Evolutionary conservation across 2,888 invertebrate species (phyloP).

Genomic region (Apamea monoglypha): DNA sequence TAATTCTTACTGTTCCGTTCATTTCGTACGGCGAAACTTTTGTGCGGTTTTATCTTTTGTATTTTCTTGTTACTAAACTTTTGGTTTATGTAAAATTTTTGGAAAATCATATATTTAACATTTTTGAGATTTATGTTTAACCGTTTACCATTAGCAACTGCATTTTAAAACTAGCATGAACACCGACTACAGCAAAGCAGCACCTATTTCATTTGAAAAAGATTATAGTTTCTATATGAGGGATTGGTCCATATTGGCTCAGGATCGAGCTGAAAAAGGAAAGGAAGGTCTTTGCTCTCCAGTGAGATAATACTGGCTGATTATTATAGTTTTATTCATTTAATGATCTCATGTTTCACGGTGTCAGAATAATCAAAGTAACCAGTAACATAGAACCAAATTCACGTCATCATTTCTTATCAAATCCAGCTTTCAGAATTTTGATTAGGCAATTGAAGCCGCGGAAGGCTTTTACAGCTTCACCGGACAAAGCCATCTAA

Average conservation of each 20-base stretch:
- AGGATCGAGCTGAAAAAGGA: too few relatives aligned
- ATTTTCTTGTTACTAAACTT: slow-evolving; percentile 55
- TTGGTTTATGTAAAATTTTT: slow-evolving; percentile 35
- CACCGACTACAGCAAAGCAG: not conserved
- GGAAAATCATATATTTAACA: slow-evolving; percentile 31
- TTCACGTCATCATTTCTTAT: not conserved
- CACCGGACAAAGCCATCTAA: slow-evolving; percentile 8
- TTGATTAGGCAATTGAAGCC: slow-evolving; percentile 19
- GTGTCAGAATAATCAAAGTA: not conserved
- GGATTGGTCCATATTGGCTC: too few relatives aligned
- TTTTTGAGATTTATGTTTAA: slow-evolving; percentile 6
- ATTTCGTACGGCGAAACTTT: slow-evolving; percentile 60
- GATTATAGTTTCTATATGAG: not conserved
- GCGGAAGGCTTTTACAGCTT: not conserved
- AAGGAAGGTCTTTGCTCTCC: too few relatives aligned
- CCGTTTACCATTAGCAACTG: slow-evolving; percentile 2
- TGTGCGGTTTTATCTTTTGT: slow-evolving; percentile 65
- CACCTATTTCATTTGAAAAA: not conserved
- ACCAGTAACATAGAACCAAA: not conserved
- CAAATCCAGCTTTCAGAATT: not conserved
- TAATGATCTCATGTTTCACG: not conserved
- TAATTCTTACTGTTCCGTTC: slow-evolving; percentile 60
- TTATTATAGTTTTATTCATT: not conserved
- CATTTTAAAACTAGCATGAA: not conserved
- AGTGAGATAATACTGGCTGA: too few relatives aligned